Evolutionary conservation across 2,888 invertebrate genomes (phyloP).

Genomic region (Biston stratarius): DNA sequence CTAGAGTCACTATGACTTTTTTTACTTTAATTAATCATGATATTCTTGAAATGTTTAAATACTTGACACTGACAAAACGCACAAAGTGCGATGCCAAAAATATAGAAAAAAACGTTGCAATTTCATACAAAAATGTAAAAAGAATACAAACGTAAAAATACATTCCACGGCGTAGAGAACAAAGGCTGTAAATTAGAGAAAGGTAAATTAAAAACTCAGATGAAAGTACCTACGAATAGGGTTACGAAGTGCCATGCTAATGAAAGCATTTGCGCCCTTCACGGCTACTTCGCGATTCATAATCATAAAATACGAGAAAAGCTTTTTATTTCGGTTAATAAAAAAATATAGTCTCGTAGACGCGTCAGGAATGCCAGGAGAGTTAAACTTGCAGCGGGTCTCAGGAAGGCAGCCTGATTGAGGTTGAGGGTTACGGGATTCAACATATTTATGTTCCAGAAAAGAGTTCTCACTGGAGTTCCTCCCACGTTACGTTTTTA

Average conservation of each 20-base stretch:
- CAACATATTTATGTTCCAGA: constrained; percentile 5
- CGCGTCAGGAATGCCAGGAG: constrained; percentile 40
- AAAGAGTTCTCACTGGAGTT: constrained; percentile 2
- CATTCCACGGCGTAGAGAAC: constrained; percentile 41
- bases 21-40: too few relatives aligned
- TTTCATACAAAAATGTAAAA: constrained; percentile 34
- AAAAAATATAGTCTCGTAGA: constrained; percentile 43
- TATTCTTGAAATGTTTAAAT: too few relatives aligned
- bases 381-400: constrained; percentile 15
- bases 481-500: not conserved
- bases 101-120: constrained; percentile 22
- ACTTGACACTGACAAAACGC: not conserved
- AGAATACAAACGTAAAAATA: constrained; percentile 44
- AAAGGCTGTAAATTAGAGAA: constrained; percentile 49
- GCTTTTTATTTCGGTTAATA: constrained; percentile 43
- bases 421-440: constrained; percentile 14
- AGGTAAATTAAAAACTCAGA: constrained; percentile 49
- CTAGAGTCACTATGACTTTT: too few relatives aligned
- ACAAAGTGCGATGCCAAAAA: too few relatives aligned
- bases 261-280: constrained; percentile 48
- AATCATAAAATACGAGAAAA: constrained; percentile 47
- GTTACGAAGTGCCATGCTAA: constrained; percentile 48
- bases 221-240: constrained; percentile 46
- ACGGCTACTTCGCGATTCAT: constrained; percentile 42
- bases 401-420: constrained; percentile 7